These are phyloP conservation scores for Theristicus caerulescens DNA, from an alignment of 2,113 vertebrate genomes.

Conservation along the genomic window DNA sequence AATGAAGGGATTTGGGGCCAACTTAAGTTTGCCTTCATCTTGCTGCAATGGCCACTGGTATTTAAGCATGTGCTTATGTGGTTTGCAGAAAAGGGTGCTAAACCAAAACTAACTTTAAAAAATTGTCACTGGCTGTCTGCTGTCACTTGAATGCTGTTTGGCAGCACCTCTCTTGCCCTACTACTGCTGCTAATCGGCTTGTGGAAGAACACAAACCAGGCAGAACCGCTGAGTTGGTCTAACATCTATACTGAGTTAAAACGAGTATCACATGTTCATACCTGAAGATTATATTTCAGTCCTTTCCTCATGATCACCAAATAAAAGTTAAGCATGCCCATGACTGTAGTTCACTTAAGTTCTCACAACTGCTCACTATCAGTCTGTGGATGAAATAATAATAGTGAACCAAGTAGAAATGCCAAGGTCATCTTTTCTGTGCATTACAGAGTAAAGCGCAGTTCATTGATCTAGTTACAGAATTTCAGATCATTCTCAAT, in stretches of 20 bases:
- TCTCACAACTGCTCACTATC: background rate
- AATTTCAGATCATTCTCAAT: background rate
- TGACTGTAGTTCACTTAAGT: background rate
- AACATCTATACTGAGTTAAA: background rate
- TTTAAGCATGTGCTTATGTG: background rate
- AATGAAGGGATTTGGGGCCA: background rate
- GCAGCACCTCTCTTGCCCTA: background rate
- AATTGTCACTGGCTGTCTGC: background rate
- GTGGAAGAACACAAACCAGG: background rate
- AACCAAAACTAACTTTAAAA: background rate
- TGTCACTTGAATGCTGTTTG: background rate
- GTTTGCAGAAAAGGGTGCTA: background rate
- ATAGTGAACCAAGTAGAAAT: background rate
- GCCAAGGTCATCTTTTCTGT: background rate
- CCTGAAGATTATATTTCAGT: background rate
- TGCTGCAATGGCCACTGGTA: background rate
- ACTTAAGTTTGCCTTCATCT: background rate
- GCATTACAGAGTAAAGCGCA: background rate
- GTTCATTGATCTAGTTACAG: background rate
- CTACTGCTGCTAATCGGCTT: background rate
- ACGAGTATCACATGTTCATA: too few species aligned
- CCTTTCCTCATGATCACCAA: background rate
- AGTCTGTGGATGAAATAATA: background rate
- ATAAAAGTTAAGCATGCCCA: background rate
- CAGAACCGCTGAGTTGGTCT: background rate